Evolutionary conservation across 2,797 vertebrate species (phyloP).

Genomic region (Botia kubotai): DNA sequence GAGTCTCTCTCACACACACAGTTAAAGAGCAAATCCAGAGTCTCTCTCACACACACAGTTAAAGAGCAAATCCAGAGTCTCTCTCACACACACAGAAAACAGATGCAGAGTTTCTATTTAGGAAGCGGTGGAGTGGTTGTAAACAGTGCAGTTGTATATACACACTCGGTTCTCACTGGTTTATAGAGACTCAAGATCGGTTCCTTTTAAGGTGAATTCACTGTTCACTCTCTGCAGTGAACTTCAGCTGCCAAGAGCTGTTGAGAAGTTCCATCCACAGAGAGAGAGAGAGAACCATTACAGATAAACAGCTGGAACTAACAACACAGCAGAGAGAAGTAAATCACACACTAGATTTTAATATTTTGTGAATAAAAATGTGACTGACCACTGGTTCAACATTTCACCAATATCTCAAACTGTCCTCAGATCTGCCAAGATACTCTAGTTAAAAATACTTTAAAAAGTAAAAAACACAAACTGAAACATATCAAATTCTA

Average conservation of each 20-base stretch:
- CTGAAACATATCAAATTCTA: neutral
- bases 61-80: neutral
- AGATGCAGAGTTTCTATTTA: constrained; percentile 19
- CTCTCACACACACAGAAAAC: constrained; percentile 12
- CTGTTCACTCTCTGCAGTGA: constrained; percentile 51
- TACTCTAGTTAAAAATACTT: neutral
- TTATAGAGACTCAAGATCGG: constrained; percentile 51
- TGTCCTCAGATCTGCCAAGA: neutral
- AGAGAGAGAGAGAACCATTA: neutral
- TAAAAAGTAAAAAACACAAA: too few relatives aligned
- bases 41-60: neutral
- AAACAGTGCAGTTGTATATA: constrained; percentile 36
- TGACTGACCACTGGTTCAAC: neutral
- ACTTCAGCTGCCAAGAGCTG: constrained; percentile 45
- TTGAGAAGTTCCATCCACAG: constrained; percentile 33
- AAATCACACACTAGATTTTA: neutral
- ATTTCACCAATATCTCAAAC: neutral
- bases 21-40: too few relatives aligned
- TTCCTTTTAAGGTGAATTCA: constrained; percentile 67
- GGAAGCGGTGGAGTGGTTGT: constrained; percentile 17
- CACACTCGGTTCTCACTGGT: constrained; percentile 27
- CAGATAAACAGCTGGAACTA: neutral
- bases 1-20: too few relatives aligned
- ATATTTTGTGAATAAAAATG: neutral
- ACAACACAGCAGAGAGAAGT: neutral